phyloP scores from a whole-genome alignment of 2,888 invertebrate genomes.

The Netelia melanura region DNA sequence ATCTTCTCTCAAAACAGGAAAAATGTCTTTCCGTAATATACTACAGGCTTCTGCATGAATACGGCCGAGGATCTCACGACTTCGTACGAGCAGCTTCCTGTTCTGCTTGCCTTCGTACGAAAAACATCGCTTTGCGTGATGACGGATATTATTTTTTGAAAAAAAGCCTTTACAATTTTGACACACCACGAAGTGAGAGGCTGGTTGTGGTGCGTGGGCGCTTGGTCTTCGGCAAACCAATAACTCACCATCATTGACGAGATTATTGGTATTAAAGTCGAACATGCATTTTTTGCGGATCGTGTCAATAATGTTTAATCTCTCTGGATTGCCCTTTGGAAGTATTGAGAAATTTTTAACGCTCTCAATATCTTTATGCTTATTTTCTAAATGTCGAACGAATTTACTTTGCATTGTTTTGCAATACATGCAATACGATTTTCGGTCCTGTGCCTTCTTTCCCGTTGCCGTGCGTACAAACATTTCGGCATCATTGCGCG shows the following conservation, averaged over 20 bases:
- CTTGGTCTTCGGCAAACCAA: slow-evolving; percentile 65
- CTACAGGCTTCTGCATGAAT: not conserved
- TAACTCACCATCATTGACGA: slow-evolving; percentile 62
- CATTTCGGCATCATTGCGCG: slow-evolving; percentile 39
- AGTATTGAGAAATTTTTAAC: slow-evolving; percentile 50
- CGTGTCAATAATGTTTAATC: slow-evolving; percentile 47
- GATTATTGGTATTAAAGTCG: slow-evolving; percentile 54
- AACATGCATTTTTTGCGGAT: slow-evolving; percentile 61
- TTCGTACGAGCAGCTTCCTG: slow-evolving; percentile 60
- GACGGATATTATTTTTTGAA: no score
- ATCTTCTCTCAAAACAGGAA: slow-evolving; percentile 68
- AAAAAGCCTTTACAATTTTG: no score
- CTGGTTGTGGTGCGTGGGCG: not conserved
- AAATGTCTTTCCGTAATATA: slow-evolving; percentile 48
- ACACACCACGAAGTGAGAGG: no score
- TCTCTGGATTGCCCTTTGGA: slow-evolving; percentile 38
- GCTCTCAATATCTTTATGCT: slow-evolving; percentile 44
- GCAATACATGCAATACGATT: slow-evolving; percentile 57
- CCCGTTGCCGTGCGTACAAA: slow-evolving; percentile 16
- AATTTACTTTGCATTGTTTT: slow-evolving; percentile 50
- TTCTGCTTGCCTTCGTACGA: not conserved
- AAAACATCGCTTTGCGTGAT: no score
- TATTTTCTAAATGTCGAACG: slow-evolving; percentile 55
- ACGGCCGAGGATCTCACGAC: slow-evolving; percentile 47
- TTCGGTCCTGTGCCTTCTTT: slow-evolving; percentile 22